Evolutionary conservation across 2,113 vertebrate genomes (phyloP).

Genomic region (Tiliqua scincoides): DNA sequence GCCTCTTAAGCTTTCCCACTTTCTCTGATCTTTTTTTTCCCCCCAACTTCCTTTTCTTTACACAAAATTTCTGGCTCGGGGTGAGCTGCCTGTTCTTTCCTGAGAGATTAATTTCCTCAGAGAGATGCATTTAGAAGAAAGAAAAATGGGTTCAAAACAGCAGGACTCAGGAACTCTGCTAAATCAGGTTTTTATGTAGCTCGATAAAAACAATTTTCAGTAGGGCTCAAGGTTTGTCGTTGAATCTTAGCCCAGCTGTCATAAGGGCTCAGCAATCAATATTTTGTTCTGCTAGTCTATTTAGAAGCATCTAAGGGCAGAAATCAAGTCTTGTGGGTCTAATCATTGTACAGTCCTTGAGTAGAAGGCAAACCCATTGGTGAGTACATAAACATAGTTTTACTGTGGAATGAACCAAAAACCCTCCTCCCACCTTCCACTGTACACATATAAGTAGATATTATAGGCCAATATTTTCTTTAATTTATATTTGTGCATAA

Average conservation of each 20-base stretch:
- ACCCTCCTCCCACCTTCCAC: not conserved
- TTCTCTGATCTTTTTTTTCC: not conserved
- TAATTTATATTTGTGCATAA: not conserved
- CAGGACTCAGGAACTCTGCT: constrained; percentile 36
- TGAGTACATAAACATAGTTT: constrained; percentile 40
- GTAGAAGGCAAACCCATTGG: constrained; percentile 38
- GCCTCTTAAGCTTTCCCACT: not conserved
- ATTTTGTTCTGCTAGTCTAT: constrained; percentile 39
- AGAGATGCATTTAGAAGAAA: constrained; percentile 8
- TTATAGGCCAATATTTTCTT: constrained; percentile 12
- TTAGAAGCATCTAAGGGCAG: constrained; percentile 47
- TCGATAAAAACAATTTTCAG: constrained; percentile 28
- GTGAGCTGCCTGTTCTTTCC: constrained; percentile 20
- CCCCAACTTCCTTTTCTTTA: not conserved
- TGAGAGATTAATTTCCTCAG: constrained; percentile 34
- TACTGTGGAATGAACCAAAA: constrained; percentile 4
- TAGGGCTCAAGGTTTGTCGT: constrained; percentile 13
- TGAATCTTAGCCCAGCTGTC: constrained; percentile 28
- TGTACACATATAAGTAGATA: constrained; percentile 5
- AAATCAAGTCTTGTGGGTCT: constrained; percentile 42
- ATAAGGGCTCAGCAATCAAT: constrained; percentile 28
- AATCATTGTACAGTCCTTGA: constrained; percentile 21
- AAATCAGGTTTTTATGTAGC: constrained; percentile 19
- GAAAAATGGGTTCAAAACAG: constrained; percentile 25
- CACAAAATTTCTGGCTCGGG: not conserved